Conservation (phyloP, 2,888 invertebrate genomes). For the Agriopis leucophaearia region DNA sequence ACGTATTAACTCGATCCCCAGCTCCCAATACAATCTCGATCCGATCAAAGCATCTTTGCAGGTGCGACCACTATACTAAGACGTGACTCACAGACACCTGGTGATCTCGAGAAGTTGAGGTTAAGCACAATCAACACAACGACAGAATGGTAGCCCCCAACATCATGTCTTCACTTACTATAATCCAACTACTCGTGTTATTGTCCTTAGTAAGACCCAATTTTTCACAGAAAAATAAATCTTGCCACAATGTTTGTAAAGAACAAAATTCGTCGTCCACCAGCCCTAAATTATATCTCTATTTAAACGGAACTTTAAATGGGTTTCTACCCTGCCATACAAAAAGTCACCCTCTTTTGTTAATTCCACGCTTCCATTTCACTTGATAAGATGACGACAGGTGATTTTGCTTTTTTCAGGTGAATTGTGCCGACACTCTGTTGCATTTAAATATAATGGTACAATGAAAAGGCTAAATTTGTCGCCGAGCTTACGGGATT, state of each 20-base stretch:
- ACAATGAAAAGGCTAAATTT: slow-evolving; percentile 73
- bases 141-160: slow-evolving; percentile 62
- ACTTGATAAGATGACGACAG: slow-evolving; percentile 52
- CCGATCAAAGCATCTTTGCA: slow-evolving; percentile 44
- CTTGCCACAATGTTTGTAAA: slow-evolving; percentile 48
- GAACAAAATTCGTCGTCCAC: slow-evolving; percentile 48
- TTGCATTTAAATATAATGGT: slow-evolving; percentile 76
- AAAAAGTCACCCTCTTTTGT: slow-evolving; percentile 51
- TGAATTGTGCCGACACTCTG: slow-evolving; percentile 64
- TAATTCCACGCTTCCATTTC: slow-evolving; percentile 51
- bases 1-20: slow-evolving; percentile 52
- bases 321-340: slow-evolving; percentile 44
- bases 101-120: slow-evolving; percentile 46
- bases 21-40: slow-evolving; percentile 64
- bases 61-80: slow-evolving; percentile 32
- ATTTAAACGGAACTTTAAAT: slow-evolving; percentile 67
- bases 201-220: slow-evolving; percentile 56
- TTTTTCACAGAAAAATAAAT: slow-evolving; percentile 50
- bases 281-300: slow-evolving; percentile 66
- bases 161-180: slow-evolving; percentile 65
- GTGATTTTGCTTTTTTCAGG: slow-evolving; percentile 68
- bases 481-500: slow-evolving; percentile 61
- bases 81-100: slow-evolving; percentile 49
- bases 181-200: slow-evolving; percentile 65
- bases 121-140: slow-evolving; percentile 43